Percentiles rank a stretch among this genome's conserved stretches.
Evolutionary conservation across 2,113 vertebrate species (phyloP).

Genomic region (Megalops atlanticus): DNA sequence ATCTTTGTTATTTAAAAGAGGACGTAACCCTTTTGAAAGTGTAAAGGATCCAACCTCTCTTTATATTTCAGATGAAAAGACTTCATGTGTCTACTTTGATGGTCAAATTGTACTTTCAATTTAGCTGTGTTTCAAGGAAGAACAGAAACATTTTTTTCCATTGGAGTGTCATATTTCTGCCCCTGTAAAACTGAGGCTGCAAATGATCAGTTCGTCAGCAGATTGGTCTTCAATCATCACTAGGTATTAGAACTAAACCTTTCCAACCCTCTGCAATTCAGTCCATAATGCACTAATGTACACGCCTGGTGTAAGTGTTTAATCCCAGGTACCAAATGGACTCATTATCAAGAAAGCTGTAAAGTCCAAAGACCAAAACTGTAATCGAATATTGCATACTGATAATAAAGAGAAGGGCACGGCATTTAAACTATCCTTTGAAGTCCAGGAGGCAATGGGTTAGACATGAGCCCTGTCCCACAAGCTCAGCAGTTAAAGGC

Average conservation of each 20-base stretch:
- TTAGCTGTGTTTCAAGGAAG: background rate
- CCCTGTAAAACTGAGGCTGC: slow-evolving; percentile 16
- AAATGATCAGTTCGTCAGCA: background rate
- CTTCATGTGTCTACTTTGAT: background rate
- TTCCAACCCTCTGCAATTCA: background rate
- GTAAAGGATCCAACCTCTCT: background rate
- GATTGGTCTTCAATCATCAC: background rate
- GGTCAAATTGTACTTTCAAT: background rate
- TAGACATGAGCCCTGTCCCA: too few relatives aligned
- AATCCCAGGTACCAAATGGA: too few relatives aligned
- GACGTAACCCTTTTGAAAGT: background rate
- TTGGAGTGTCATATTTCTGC: slow-evolving; percentile 5
- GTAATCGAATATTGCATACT: background rate
- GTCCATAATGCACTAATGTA: background rate
- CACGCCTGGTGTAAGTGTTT: too few relatives aligned
- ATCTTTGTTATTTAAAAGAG: too few relatives aligned
- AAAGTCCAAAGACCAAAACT: background rate
- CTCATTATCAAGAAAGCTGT: background rate
- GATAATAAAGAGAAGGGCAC: background rate
- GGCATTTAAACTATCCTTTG: too few relatives aligned
- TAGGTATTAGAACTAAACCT: background rate
- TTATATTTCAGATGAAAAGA: background rate
- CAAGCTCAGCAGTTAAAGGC: too few relatives aligned
- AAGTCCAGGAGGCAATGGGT: too few relatives aligned
- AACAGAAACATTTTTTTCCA: background rate